Base-by-base conservation (phyloP, 2,113 vertebrate species). In the Trematocara macrostoma region DNA sequence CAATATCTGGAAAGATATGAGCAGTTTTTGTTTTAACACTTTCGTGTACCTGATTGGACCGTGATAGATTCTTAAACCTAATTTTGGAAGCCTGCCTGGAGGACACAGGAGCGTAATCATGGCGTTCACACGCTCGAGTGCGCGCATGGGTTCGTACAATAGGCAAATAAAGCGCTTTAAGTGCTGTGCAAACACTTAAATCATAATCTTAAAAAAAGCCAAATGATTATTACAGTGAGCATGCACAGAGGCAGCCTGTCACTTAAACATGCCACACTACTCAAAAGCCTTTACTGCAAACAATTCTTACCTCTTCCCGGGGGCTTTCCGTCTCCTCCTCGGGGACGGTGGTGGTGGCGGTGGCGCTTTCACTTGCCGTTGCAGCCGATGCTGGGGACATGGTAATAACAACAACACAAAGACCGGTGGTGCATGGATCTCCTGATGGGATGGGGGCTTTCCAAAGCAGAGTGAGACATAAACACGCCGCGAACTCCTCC, bases 371-470 rank as follows among this genome's bases (percentile, higher is more conserved):
- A 91, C 94, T 94, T 84, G 92, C 94, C 45, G 94, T 85, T 9
- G 95, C 93, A 87, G 94, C 95, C 82, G 95, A 96, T 88, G 95
- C 95, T 85, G 95, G 95, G 91, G 95, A 96, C 96, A 96, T 96
- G 93, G 16, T 95, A 93, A 84, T 69, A 80, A 35, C 52, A 86
- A 78, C 59, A 64, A 64, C 67, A 20, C 85, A 80, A 71, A 83
- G 82, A 79, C 51, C 89, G 57, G 83, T 67, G 87, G 81, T 59
- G 88, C 95, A 95, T 95, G 92, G 92, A 92, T 89, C 92, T 93
- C 91, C 82, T 87, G 47, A 26, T 78, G 79, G 89, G 84, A 89
- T 79, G 81, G 78, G 88, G 76, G 51, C 40, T 87, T 86, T 92
- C 89, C 82, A 59, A 83, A 88, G 88, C 69, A 59, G 79, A 67